Evolutionary conservation across 1,140 invertebrate species (phyloP), one percentile per base, ranked within the genome.

Genomic region (Hyposmocoma kahamanoa): DNA sequence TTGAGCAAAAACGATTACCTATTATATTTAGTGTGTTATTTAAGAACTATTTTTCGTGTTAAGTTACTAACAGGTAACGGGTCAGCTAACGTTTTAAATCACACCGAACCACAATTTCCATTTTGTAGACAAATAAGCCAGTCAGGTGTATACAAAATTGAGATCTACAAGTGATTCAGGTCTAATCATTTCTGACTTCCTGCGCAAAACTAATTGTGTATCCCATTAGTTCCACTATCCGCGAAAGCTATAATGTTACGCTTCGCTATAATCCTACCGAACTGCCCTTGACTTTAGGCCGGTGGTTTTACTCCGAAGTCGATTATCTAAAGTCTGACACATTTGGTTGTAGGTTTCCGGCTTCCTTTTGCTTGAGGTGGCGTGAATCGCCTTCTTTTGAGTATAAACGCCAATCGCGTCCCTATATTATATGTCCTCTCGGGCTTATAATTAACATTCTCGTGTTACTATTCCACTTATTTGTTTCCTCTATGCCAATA

Each of bases 151-250:
- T 53, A n/a, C 49, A 56, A 54, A 56, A 62, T 48, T 53, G 42
- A 50, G 57, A 65, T 65, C 52, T 57, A 20, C 34, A 47, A 66
- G 54, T 79, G 72, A 76, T 42, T 73, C 71, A 72, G 59, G 60
- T 57, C 56, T 59, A 75, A 75, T 78, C 62, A 72, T 83, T 65
- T 64, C 58, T 72, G 59, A 67, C 61, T 83, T 83, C 73, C 75
- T 71, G 73, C 59, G 55, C 56, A 50, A 54, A 69, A 66, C 63
- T 77, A 73, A 80, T 75, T 76, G 65, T 71, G 50, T 56, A 39
- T 48, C 51, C 54, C 47, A 83, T 81, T 81, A 77, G 71, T 81
- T 83, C 73, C 73, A 65, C 59, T 41, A 72, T 56, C 46, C 56
- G 53, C 59, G 64, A 74, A 72, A 73, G 63, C 62, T 65, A 21